Percentiles rank a stretch among this genome's conserved stretches.
Evolutionary conservation across 2,113 vertebrate species (phyloP).

Genomic region (Podiceps cristatus): DNA sequence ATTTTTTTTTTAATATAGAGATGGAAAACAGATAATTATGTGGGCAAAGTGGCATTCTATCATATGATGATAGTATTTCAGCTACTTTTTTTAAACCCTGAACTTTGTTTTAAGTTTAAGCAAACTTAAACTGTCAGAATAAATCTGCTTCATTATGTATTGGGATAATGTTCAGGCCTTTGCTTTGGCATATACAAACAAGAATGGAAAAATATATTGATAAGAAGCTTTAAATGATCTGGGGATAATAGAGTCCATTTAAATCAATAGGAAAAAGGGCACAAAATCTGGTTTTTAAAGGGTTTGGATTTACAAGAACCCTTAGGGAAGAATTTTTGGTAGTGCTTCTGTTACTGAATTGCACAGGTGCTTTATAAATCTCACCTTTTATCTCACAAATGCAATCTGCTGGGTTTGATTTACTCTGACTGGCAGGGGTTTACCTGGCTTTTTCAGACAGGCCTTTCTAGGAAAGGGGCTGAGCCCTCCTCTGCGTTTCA

Average conservation of each 20-base stretch:
- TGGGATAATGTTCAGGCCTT: neutral
- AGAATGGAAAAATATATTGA: neutral
- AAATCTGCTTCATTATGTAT: neutral
- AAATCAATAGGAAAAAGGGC: neutral
- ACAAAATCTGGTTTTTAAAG: neutral
- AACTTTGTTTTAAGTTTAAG: neutral
- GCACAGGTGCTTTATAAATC: neutral
- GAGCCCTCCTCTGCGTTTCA: neutral
- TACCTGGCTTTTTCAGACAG: neutral
- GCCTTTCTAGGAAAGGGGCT: neutral
- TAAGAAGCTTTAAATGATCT: neutral
- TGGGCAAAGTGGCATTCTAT: neutral
- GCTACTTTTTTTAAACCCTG: neutral
- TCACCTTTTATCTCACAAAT: neutral
- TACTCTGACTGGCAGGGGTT: neutral
- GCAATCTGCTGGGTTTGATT: neutral
- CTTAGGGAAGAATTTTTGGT: conserved; percentile 15
- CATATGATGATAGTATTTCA: neutral
- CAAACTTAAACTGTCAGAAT: neutral
- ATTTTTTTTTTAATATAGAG: neutral
- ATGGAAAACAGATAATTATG: neutral
- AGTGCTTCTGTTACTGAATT: neutral
- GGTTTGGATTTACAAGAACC: conserved; percentile 30
- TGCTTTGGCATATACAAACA: neutral
- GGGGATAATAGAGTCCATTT: neutral